Conservation (phyloP, 2,113 vertebrate species). For the Rhipidura dahli region DNA sequence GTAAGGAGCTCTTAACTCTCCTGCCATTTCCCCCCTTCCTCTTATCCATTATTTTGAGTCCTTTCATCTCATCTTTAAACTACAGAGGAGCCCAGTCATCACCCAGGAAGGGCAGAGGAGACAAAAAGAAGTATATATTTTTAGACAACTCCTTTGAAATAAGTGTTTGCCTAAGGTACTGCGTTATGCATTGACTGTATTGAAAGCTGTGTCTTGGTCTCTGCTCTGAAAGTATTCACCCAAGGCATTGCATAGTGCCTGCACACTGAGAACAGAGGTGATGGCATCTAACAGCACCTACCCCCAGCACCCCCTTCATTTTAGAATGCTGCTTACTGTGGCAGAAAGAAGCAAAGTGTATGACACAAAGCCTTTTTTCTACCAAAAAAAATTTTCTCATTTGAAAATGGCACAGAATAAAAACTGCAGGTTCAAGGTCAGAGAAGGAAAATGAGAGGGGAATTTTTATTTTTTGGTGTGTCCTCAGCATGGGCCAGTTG, state of each 20-base stretch:
- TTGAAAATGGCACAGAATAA: background rate
- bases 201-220: background rate
- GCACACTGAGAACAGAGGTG: background rate
- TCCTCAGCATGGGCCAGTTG: background rate
- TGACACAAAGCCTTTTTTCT: background rate
- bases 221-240: background rate
- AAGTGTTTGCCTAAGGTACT: background rate
- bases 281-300: background rate
- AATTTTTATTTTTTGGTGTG: background rate
- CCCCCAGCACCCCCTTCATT: background rate
- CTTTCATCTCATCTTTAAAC: background rate
- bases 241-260: background rate
- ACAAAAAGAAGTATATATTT: background rate
- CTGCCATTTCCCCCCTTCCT: background rate
- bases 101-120: background rate
- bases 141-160: background rate
- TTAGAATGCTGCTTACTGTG: background rate
- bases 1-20: background rate
- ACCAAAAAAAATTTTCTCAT: background rate
- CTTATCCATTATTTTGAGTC: background rate
- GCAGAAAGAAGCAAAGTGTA: background rate
- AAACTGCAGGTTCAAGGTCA: background rate
- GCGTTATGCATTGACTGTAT: background rate
- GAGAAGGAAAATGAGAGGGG: background rate
- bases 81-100: background rate